Percentiles rank a stretch among this genome's conserved stretches.
Conservation (phyloP, 2,113 vertebrate species). For the Grammomys surdaster region DNA sequence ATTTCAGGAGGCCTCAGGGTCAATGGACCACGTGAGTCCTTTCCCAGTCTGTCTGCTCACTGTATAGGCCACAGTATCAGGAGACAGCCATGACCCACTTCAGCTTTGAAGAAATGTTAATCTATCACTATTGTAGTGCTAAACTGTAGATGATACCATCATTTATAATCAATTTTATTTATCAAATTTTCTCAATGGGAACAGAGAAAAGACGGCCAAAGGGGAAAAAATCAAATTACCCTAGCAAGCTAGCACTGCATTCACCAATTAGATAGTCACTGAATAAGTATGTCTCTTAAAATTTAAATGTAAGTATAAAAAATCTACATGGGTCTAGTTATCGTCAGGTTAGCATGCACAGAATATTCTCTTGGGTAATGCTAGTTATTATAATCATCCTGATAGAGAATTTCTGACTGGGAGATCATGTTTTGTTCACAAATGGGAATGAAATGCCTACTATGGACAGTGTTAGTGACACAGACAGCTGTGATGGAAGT, state of each 20-base stretch:
- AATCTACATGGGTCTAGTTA: neutral
- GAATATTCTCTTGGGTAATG: neutral
- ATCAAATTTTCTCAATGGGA: neutral
- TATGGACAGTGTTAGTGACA: neutral
- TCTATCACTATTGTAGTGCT: neutral
- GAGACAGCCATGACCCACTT: neutral
- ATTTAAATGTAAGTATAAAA: conserved; percentile 8
- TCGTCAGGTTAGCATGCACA: neutral
- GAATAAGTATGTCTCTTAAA: neutral
- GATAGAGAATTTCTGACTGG: neutral
- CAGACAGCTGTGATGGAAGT: neutral
- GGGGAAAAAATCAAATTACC: neutral
- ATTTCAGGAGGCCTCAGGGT: conserved; percentile 69
- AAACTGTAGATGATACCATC: neutral
- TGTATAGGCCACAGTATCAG: neutral
- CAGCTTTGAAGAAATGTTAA: conserved; percentile 1
- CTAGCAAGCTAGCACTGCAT: neutral
- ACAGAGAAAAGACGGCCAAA: neutral
- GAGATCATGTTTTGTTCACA: neutral
- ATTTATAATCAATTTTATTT: neutral
- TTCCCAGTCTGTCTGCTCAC: neutral
- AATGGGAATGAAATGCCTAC: neutral
- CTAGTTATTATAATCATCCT: neutral
- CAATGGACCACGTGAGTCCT: conserved; percentile 76
- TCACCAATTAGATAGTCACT: neutral